Evolutionary conservation across 2,113 vertebrate species (phyloP).

Genomic region (Toxotes jaculatrix): DNA sequence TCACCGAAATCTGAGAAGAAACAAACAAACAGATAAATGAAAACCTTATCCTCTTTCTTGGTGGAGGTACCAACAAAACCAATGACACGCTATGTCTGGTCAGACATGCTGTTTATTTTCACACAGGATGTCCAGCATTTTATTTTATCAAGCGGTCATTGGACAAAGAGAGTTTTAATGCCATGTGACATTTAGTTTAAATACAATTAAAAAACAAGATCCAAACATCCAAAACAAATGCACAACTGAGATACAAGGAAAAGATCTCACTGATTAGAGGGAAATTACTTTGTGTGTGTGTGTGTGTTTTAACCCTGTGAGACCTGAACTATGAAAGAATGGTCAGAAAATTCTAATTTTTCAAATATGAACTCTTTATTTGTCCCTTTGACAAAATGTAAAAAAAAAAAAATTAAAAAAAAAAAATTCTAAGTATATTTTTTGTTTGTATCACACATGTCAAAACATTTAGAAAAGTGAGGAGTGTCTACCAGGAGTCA

Average conservation of each 20-base stretch:
- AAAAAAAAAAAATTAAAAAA: too few species aligned
- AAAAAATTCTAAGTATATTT: too few species aligned
- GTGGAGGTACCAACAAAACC: not conserved
- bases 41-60: not conserved
- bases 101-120: conserved; percentile 17
- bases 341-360: too few species aligned
- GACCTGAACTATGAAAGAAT: too few species aligned
- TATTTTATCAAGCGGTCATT: not conserved
- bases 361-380: too few species aligned
- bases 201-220: too few species aligned
- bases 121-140: not conserved
- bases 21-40: not conserved
- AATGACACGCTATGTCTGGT: not conserved
- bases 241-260: conserved; percentile 22
- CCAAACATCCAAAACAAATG: conserved; percentile 47
- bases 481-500: too few species aligned
- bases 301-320: too few species aligned
- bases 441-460: too few species aligned
- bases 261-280: conserved; percentile 15
- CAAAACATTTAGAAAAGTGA: too few species aligned
- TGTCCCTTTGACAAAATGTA: too few species aligned
- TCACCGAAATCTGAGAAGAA: not conserved
- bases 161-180: not conserved
- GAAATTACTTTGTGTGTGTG: not conserved
- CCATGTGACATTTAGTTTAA: too few species aligned